Evolutionary conservation across 2,797 vertebrate genomes (phyloP), one percentile per base, ranked within the genome.

Genomic region (Phrynocephalus forsythii): DNA sequence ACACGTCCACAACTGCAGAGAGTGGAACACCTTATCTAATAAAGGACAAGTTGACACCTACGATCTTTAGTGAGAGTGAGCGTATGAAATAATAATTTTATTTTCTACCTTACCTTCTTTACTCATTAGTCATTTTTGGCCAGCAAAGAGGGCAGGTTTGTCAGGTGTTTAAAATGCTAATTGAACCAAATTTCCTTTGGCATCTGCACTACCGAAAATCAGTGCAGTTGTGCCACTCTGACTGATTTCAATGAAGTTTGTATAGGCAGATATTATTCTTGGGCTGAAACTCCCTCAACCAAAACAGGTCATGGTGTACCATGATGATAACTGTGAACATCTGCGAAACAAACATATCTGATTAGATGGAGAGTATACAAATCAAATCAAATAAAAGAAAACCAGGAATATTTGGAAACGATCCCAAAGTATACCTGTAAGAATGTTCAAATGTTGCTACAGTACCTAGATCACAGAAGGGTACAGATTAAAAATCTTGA

Each of bases 131-230:
- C 33, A 3, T 88, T 79, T 72, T 22, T 87, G 38, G 75, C 9
- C 1, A 10, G 0, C 63, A 52, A 82, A 0, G 3, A 67, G 11
- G 69, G 0, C 11, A 66, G 50, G 44, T 48, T 30, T 68, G 68
- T 33, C 60, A 60, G 0, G 0, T 50, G n/a, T 56, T 24, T 0
- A 0, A 6, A 85, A 82, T 1, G 48, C 1, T 78, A 9, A 2
- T 8, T 13, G 52, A 18, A 50, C 0, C 66, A 56, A n/a, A 85
- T 30, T 33, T 3, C 22, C 7, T 66, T 4, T 16, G 78, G 75
- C 68, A 63, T 22, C n/a, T 28, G 11, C 18, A 20, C 52, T 24
- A 81, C 2, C 60, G 48, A 10, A 28, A 79, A 71, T 44, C n/a
- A 38, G 3, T 86, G 67, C 22, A 44, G 24, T 33, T 69, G 66